Base-by-base conservation (phyloP, 2,113 vertebrate species). In the Piprites chloris region DNA sequence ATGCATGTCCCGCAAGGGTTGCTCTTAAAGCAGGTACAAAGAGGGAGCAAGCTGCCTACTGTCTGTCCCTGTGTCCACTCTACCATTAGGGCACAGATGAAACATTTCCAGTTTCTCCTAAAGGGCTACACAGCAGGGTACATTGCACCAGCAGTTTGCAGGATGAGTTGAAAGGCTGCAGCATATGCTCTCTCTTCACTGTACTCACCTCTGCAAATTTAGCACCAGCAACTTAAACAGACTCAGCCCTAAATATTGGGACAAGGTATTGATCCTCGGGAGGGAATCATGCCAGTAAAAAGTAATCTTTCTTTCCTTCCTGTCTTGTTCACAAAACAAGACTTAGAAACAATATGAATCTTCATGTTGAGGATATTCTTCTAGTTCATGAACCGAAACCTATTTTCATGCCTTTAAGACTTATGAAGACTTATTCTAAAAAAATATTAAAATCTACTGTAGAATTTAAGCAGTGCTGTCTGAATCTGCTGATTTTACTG, bases 31-130 rank as follows among this genome's bases (percentile, higher is more conserved):
- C 14, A 47, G 50, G 47, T 27, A 68, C 33, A 52, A 39, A 69
- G 33, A 9, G 1, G 5, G 66, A 80, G 42, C 53, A 66, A 62
- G 49, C 58, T 33, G n/a, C 82, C n/a, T 83, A 1, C 55, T 58
- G n/a, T 56, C 28, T 74, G 33, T 85, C 30, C 42, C n/a, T 32
- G 32, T 52, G 46, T 77, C 67, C 66, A 28, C 46, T 79, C 53
- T 76, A 90, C 23, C 41, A 14, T 85, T 41, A 62, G 78, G 75
- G 26, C 42, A 69, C 8, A 32, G 32, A 83, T 58, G 72, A 93
- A 92, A 92, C 79, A 35, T 50, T 86, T 85, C 79, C 53, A 73
- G 21, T 89, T 85, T 87, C 71, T 95, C 62, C 92, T 91, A 49
- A 83, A 90, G 85, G 82, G 59, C 82, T 69, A 3, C 96, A 52